These are phyloP conservation scores for Momotus momota DNA, from an alignment of 2,797 vertebrate genomes.

Conservation along the genomic window DNA sequence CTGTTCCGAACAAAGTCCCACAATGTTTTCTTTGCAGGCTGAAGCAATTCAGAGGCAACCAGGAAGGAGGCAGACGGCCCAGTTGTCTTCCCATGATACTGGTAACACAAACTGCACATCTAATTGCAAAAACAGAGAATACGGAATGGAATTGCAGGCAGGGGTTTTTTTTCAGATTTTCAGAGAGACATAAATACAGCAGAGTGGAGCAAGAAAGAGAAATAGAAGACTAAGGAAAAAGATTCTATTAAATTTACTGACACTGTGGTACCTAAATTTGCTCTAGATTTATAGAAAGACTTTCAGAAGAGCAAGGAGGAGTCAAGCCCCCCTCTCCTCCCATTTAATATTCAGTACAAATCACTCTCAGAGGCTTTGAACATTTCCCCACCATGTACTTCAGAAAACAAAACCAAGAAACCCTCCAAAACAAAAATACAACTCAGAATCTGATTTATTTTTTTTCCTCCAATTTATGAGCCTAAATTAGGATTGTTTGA, in stretches of 20 bases:
- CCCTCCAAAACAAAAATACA: not conserved
- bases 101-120: not conserved
- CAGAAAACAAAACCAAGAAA: not conserved
- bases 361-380: not conserved
- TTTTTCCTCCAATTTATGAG: not conserved
- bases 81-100: constrained; percentile 34
- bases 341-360: constrained; percentile 15
- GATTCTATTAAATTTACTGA: not conserved
- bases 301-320: not conserved
- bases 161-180: not conserved
- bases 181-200: not conserved
- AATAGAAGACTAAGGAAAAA: not conserved
- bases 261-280: not conserved
- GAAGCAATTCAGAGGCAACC: constrained; percentile 36
- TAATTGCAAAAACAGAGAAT: constrained; percentile 51
- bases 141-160: not conserved
- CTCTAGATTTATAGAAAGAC: not conserved
- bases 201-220: not conserved
- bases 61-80: constrained; percentile 39
- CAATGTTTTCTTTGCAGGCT: constrained; percentile 59
- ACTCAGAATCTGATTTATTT: not conserved
- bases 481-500: constrained; percentile 15
- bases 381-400: not conserved
- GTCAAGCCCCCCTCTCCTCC: not conserved
- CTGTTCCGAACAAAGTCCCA: constrained; percentile 58